A percentile compares a stretch with the other conserved stretches of the same genome.
These are phyloP conservation scores for Cinclus mexicanus DNA, from an alignment of 2,113 vertebrate species.

Conservation along the genomic window DNA sequence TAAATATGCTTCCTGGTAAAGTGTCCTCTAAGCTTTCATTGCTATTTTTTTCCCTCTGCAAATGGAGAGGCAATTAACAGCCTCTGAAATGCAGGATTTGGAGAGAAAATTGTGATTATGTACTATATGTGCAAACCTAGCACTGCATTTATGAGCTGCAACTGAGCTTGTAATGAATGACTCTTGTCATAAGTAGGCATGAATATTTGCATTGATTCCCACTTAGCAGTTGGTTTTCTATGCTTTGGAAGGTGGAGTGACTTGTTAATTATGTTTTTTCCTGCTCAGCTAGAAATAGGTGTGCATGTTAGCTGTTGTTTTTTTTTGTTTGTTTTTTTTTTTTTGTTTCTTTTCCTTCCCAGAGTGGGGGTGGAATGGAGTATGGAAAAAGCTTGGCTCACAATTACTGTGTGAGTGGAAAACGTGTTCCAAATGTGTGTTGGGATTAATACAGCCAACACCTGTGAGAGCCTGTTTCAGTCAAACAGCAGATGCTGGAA, in stretches of 20 bases:
- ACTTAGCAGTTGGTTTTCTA: not conserved
- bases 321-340: not conserved
- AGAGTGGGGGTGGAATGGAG: not conserved
- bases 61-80: not conserved
- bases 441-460: not conserved
- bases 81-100: not conserved
- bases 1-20: not conserved
- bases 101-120: not conserved
- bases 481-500: not conserved
- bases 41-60: not conserved
- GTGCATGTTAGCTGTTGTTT: not conserved
- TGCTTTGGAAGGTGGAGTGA: not conserved
- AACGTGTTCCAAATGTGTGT: not conserved
- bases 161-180: not conserved
- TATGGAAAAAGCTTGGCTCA: not conserved
- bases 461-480: not conserved
- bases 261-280: not conserved
- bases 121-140: not conserved
- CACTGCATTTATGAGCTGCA: not conserved
- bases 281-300: not conserved
- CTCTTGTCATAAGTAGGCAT: not conserved
- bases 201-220: not conserved
- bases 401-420: not conserved
- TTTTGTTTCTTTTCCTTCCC: no score
- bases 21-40: not conserved